These are phyloP conservation scores for Sakesphorus luctuosus DNA, from an alignment of 2,113 vertebrate species.

Conservation along the genomic window DNA sequence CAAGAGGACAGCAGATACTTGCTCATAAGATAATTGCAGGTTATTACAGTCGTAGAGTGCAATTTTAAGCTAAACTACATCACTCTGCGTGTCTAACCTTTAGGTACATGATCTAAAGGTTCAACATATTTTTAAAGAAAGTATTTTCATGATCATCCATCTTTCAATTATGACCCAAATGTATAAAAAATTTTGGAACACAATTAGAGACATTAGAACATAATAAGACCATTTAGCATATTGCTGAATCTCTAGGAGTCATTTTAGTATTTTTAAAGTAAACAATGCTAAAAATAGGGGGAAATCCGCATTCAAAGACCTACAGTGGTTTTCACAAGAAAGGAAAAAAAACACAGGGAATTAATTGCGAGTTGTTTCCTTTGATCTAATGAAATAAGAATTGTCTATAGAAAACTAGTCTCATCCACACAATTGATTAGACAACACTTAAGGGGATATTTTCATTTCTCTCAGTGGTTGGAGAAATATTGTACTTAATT, in stretches of 20 bases:
- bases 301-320: not conserved
- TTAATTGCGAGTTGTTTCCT: not conserved
- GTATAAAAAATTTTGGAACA: not conserved
- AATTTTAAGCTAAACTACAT: not conserved
- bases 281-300: not conserved
- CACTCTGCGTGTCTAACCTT: not conserved
- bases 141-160: not conserved
- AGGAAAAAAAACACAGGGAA: not conserved
- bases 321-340: not conserved
- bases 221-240: not conserved
- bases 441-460: not conserved
- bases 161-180: not conserved
- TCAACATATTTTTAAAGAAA: not conserved
- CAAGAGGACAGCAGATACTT: not conserved
- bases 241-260: not conserved
- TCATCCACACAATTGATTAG: not conserved
- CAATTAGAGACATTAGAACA: not conserved
- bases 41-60: not conserved
- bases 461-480: not conserved
- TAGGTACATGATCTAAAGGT: not conserved
- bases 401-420: not conserved
- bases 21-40: not conserved
- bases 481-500: not conserved
- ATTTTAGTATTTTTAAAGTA: not conserved
- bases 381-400: not conserved